phyloP scores from a whole-genome alignment of 2,888 invertebrate genomes.

The Strigamia crassipes region DNA sequence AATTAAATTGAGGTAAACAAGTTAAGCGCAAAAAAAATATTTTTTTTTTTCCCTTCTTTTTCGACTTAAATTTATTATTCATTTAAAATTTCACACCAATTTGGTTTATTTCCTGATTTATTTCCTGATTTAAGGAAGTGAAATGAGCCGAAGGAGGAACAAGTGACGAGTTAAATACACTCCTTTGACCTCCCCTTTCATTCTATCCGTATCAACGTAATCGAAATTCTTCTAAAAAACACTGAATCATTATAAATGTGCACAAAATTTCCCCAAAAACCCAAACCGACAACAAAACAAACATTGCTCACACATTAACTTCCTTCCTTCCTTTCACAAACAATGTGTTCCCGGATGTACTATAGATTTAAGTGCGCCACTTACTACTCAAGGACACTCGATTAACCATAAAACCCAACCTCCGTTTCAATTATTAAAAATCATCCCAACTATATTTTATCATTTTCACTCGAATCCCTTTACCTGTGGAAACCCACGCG shows the following conservation, averaged over 20 bases:
- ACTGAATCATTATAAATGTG: background rate
- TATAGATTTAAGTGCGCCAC: background rate
- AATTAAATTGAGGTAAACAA: slow-evolving; percentile 26
- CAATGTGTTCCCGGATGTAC: slow-evolving; percentile 8
- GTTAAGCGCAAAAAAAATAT: background rate
- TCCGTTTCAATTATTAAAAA: background rate
- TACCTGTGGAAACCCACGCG: background rate
- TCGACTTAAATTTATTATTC: background rate
- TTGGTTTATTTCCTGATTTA: background rate
- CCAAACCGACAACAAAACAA: background rate
- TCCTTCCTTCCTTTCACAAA: slow-evolving; percentile 16
- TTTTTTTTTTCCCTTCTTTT: background rate
- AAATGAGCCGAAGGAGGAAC: background rate
- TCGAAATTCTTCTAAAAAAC: no score
- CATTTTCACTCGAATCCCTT: background rate
- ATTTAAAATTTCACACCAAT: background rate
- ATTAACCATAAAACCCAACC: background rate
- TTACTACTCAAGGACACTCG: background rate
- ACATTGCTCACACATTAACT: background rate
- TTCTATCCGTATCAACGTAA: no score
- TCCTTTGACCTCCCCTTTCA: background rate
- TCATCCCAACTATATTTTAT: background rate
- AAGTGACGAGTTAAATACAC: background rate
- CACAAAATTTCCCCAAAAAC: background rate
- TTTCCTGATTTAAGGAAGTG: no score